Conservation (phyloP, 2,888 invertebrate species). For the Drepana falcataria region DNA sequence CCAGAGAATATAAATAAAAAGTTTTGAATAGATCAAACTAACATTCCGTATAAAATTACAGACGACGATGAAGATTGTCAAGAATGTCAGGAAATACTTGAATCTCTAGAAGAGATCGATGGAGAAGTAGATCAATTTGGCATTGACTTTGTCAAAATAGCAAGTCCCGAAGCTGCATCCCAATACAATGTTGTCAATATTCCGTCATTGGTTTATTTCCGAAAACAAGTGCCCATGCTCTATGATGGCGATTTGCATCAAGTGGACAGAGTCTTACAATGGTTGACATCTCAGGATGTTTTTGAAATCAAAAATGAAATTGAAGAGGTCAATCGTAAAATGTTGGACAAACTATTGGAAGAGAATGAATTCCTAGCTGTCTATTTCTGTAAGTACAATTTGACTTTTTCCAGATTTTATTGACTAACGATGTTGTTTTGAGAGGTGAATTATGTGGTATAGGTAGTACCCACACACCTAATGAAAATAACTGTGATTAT, state of each 20-base stretch:
- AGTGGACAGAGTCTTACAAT: conserved; percentile 89
- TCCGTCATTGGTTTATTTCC: conserved; percentile 92
- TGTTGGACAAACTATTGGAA: conserved; percentile 95
- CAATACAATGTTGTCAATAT: conserved; percentile 90
- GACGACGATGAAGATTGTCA: conserved; percentile 93
- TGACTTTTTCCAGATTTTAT: background rate
- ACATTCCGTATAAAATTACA: conserved; percentile 21
- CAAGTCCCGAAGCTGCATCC: conserved; percentile 88
- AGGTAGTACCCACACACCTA: too few relatives aligned
- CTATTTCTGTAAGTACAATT: conserved; percentile 90
- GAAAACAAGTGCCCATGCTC: conserved; percentile 88
- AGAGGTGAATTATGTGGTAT: background rate
- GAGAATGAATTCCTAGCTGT: conserved; percentile 97
- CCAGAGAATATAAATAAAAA: background rate
- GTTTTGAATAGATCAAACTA: too few relatives aligned
- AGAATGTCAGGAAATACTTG: conserved; percentile 93
- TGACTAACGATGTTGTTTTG: too few relatives aligned
- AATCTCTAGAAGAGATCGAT: conserved; percentile 95
- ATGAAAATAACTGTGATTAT: conserved; percentile 10
- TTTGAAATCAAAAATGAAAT: conserved; percentile 98
- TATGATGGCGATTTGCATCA: conserved; percentile 95
- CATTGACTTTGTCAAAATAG: conserved; percentile 96
- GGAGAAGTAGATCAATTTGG: conserved; percentile 95
- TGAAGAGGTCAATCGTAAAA: conserved; percentile 97
- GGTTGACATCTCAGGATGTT: conserved; percentile 96